These are phyloP conservation scores for Habropoda laboriosa DNA, from an alignment of 1,140 invertebrate species.

Conservation along the genomic window DNA sequence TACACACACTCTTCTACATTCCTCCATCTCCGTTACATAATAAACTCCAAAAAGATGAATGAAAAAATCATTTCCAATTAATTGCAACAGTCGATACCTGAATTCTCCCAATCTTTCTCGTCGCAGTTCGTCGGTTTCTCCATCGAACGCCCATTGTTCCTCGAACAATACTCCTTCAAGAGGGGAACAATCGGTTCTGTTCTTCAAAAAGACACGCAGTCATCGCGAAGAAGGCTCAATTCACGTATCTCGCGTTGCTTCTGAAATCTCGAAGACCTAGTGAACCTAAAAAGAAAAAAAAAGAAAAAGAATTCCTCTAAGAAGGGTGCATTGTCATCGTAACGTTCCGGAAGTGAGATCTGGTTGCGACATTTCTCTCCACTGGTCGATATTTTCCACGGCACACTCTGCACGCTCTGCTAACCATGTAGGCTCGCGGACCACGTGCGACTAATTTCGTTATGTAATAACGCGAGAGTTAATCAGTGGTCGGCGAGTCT, in stretches of 20 bases:
- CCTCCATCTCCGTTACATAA: background rate
- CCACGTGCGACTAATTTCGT: slow-evolving; percentile 69
- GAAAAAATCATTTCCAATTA: background rate
- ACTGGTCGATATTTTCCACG: slow-evolving; percentile 8
- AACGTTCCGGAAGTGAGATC: background rate
- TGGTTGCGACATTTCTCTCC: background rate
- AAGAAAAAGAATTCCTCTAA: too few species aligned
- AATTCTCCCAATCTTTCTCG: slow-evolving; percentile 11
- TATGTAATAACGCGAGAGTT: slow-evolving; percentile 65
- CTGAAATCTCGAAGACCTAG: too few species aligned
- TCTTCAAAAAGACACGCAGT: too few species aligned
- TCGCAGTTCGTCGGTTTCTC: slow-evolving; percentile 35
- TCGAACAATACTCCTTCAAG: background rate
- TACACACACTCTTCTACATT: background rate
- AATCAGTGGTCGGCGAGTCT: background rate
- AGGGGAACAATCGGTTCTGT: too few species aligned
- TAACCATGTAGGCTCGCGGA: slow-evolving; percentile 63
- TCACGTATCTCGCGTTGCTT: too few species aligned
- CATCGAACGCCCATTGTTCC: background rate
- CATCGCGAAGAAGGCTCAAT: too few species aligned
- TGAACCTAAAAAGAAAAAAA: too few species aligned
- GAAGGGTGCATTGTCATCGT: too few species aligned
- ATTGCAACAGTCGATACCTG: background rate
- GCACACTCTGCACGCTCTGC: slow-evolving; percentile 65
- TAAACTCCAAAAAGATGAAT: background rate